phyloP scores from a whole-genome alignment of 2,888 invertebrate species.

The Melipona bicolor region DNA sequence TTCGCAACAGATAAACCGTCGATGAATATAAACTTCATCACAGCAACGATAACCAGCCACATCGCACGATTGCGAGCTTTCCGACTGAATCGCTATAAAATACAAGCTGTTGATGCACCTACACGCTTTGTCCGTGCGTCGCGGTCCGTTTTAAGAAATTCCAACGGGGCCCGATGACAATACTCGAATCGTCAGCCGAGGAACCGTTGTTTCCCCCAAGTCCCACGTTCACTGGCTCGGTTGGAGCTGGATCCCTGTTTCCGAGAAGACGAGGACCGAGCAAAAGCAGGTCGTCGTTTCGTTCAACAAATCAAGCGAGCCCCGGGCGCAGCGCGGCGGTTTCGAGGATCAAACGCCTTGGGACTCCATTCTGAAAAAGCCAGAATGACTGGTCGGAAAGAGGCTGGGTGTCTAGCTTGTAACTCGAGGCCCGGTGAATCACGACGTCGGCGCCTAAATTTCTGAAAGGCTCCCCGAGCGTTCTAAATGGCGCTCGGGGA shows the following conservation, averaged over 20 bases:
- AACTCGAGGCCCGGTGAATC: conserved; percentile 59
- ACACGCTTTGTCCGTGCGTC: too few species aligned
- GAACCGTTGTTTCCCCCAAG: background rate
- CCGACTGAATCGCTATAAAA: too few species aligned
- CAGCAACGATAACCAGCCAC: too few species aligned
- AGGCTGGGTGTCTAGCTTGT: conserved; percentile 53
- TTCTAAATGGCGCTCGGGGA: conserved; percentile 32
- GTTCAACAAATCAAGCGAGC: background rate
- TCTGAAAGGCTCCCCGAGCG: conserved; percentile 47
- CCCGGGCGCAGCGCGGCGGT: background rate
- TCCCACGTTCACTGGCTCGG: background rate
- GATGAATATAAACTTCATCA: too few species aligned
- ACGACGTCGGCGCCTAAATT: conserved; percentile 69
- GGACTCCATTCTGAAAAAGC: conserved; percentile 40
- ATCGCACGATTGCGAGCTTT: too few species aligned
- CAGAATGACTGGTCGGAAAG: conserved; percentile 34
- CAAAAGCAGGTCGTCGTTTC: background rate
- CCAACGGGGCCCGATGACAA: background rate
- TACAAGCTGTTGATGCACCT: too few species aligned
- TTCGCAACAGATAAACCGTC: too few species aligned
- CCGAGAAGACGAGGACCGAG: background rate
- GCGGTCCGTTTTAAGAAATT: background rate
- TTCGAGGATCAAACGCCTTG: conserved; percentile 9
- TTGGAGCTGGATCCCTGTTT: conserved; percentile 12
- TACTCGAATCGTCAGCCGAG: too few species aligned